Percentiles rank a stretch among this genome's conserved stretches.
Evolutionary conservation across 2,797 vertebrate genomes (phyloP).

Genomic region (Natrix natrix): DNA sequence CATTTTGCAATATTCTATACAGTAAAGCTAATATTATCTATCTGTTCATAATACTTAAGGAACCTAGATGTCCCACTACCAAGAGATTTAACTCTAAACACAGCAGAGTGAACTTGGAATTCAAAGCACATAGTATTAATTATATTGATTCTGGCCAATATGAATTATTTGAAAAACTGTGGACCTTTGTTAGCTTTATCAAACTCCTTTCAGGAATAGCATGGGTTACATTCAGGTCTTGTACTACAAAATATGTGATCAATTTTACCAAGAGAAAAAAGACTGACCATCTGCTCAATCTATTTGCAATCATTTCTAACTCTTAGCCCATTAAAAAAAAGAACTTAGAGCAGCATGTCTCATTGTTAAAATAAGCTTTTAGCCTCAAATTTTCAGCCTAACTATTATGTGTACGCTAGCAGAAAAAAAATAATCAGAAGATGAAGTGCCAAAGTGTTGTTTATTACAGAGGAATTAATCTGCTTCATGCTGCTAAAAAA

Average conservation of each 20-base stretch:
- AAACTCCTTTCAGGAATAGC: not conserved
- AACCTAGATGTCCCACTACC: not conserved
- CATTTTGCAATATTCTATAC: not conserved
- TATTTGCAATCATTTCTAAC: conserved; percentile 11
- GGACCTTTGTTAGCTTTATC: not conserved
- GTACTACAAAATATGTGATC: not conserved
- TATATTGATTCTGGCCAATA: not conserved
- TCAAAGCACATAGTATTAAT: not conserved
- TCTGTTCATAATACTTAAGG: not conserved
- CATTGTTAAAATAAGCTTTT: conserved; percentile 29
- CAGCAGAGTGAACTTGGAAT: not conserved
- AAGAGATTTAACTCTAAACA: not conserved
- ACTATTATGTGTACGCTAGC: conserved; percentile 17
- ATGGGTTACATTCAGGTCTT: not conserved
- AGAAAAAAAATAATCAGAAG: conserved; percentile 27
- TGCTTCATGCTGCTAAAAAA: conserved; percentile 26
- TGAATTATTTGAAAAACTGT: not conserved
- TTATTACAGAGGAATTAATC: conserved; percentile 27
- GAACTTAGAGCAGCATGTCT: conserved; percentile 6
- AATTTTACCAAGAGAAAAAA: not conserved
- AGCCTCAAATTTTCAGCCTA: conserved; percentile 13
- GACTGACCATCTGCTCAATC: not conserved
- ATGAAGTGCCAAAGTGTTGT: conserved; percentile 28
- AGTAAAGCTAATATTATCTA: not conserved
- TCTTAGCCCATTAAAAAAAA: conserved; percentile 3